Percentiles rank a stretch among this genome's conserved stretches.
Conservation (phyloP, 1,140 invertebrate species). For the Habropoda laboriosa region DNA sequence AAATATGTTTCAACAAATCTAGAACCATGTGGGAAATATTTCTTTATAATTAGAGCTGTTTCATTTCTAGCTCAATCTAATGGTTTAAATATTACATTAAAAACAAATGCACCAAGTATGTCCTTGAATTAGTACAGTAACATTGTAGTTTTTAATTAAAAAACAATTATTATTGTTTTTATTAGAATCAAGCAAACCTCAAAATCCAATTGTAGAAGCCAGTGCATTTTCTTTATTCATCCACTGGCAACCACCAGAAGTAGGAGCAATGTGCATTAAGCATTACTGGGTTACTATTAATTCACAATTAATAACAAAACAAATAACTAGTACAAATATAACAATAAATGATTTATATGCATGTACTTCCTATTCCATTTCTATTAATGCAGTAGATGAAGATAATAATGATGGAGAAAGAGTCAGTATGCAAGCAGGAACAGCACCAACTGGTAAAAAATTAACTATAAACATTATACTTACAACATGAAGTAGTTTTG, state of each 20-base stretch:
- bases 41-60: constrained; percentile 49
- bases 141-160: neutral
- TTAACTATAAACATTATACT: neutral
- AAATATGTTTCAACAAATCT: constrained; percentile 48
- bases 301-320: constrained; percentile 1
- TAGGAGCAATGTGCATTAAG: constrained; percentile 61
- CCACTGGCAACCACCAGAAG: constrained; percentile 64
- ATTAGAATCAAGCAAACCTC: constrained; percentile 62
- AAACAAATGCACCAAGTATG: constrained; percentile 63
- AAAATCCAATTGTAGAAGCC: constrained; percentile 9
- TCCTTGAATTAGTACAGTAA: neutral
- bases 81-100: constrained; percentile 40
- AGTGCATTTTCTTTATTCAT: constrained; percentile 57
- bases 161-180: constrained; percentile 14
- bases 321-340: constrained; percentile 44
- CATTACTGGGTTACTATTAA: constrained; percentile 64
- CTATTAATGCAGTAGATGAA: constrained; percentile 59
- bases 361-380: constrained; percentile 64
- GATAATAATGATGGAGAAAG: constrained; percentile 33
- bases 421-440: constrained; percentile 15
- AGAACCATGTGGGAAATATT: constrained; percentile 57
- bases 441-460: constrained; percentile 47
- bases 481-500: neutral
- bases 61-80: constrained; percentile 34
- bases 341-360: constrained; percentile 57